Percentiles rank a stretch among this genome's conserved stretches.
Evolutionary conservation across 2,797 vertebrate species (phyloP).

Genomic region (Crenuchus spilurus): DNA sequence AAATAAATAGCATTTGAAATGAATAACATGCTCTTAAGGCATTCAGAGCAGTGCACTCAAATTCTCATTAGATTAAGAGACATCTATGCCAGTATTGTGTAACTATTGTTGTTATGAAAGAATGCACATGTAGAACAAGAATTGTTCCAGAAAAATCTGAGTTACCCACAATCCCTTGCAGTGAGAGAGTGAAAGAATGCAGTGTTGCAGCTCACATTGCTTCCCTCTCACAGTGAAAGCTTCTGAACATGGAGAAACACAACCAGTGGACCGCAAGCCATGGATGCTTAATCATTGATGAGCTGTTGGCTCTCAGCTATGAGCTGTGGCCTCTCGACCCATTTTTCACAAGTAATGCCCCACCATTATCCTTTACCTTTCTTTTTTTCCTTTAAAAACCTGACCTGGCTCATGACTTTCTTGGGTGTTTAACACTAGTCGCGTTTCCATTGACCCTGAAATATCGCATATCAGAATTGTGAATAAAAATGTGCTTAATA

Average conservation of each 20-base stretch:
- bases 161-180: constrained; percentile 6
- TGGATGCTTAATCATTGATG: constrained; percentile 51
- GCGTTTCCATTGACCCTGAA: too few species aligned
- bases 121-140: background rate
- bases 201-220: constrained; percentile 16
- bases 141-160: background rate
- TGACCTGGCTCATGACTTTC: constrained; percentile 34
- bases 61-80: too few species aligned
- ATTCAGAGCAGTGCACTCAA: too few species aligned
- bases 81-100: too few species aligned
- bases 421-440: constrained; percentile 15
- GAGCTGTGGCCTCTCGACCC: constrained; percentile 25
- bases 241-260: constrained; percentile 49
- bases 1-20: too few species aligned
- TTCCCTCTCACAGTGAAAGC: constrained; percentile 33
- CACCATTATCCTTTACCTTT: constrained; percentile 20
- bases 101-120: background rate
- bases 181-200: constrained; percentile 33
- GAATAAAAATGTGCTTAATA: too few species aligned
- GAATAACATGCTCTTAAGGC: too few species aligned
- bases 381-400: background rate
- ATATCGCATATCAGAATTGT: too few species aligned
- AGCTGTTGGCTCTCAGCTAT: constrained; percentile 51
- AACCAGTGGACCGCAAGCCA: constrained; percentile 48
- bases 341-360: constrained; percentile 27